These are phyloP conservation scores for Melanotaenia maccullochi DNA, from an alignment of 2,797 vertebrate genomes.

Conservation along the genomic window DNA sequence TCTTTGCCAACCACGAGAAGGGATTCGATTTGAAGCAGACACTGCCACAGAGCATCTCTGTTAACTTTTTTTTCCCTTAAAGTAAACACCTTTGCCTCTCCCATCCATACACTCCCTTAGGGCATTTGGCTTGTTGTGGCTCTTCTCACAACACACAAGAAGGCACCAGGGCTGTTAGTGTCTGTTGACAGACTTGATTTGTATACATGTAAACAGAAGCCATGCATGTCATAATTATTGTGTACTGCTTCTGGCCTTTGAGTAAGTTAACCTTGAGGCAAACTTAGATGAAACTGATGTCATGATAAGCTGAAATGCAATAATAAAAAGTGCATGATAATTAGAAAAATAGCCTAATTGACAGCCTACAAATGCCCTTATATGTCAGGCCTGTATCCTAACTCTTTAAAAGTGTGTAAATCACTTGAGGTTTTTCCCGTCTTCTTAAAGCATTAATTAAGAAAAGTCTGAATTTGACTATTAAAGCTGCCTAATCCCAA, in stretches of 20 bases:
- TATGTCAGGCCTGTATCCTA: slow-evolving; percentile 16
- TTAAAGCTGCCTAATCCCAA: slow-evolving; percentile 69
- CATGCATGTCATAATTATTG: slow-evolving; percentile 6
- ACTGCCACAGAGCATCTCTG: slow-evolving; percentile 23
- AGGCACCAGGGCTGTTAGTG: slow-evolving; percentile 23
- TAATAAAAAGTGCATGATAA: not conserved
- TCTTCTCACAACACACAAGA: slow-evolving; percentile 36
- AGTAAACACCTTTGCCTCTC: slow-evolving; percentile 63
- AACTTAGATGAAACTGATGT: slow-evolving; percentile 8
- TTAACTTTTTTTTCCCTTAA: slow-evolving; percentile 34
- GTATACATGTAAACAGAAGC: slow-evolving; percentile 24
- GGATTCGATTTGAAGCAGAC: slow-evolving; percentile 34
- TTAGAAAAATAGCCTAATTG: slow-evolving; percentile 16
- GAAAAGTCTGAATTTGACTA: slow-evolving; percentile 52
- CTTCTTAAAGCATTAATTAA: slow-evolving; percentile 54
- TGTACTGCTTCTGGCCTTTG: slow-evolving; percentile 7
- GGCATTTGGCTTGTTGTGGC: slow-evolving; percentile 22
- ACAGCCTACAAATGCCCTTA: slow-evolving; percentile 20
- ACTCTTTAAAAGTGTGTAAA: slow-evolving; percentile 25
- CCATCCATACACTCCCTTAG: slow-evolving; percentile 35
- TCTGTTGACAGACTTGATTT: slow-evolving; percentile 30
- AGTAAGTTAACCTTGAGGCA: not conserved
- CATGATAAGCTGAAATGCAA: slow-evolving; percentile 15
- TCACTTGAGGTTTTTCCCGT: slow-evolving; percentile 38
- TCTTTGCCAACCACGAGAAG: slow-evolving; percentile 29